phyloP scores from a whole-genome alignment of 2,113 vertebrate genomes.

The Geococcyx californianus region DNA sequence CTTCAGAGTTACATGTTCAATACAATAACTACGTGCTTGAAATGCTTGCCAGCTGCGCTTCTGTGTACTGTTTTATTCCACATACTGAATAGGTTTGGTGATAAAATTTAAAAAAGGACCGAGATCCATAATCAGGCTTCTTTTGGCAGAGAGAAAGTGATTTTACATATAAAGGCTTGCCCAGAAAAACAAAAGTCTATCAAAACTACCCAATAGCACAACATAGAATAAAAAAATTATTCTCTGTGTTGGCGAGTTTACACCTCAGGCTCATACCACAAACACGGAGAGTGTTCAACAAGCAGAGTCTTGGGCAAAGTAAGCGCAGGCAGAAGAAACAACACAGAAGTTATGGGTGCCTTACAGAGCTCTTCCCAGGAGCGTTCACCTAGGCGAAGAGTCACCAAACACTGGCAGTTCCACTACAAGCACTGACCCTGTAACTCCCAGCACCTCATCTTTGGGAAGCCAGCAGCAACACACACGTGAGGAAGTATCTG shows the following conservation, averaged over 20 bases:
- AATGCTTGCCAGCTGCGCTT: background rate
- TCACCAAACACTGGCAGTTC: accelerated
- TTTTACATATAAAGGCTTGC: background rate
- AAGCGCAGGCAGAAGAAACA: background rate
- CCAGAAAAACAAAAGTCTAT: background rate
- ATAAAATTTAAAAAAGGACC: background rate
- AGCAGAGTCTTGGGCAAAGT: background rate
- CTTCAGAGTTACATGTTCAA: background rate
- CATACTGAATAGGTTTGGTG: background rate
- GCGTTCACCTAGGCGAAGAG: background rate
- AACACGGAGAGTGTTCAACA: background rate
- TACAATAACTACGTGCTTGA: background rate
- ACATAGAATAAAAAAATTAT: background rate
- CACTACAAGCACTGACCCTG: background rate
- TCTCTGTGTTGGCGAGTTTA: background rate
- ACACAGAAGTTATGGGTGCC: background rate
- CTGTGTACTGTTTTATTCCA: background rate
- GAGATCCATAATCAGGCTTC: background rate
- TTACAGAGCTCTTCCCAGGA: background rate
- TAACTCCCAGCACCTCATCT: background rate
- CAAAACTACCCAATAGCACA: background rate
- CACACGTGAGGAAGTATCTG: accelerated
- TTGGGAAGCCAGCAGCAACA: background rate
- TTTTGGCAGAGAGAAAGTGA: background rate
- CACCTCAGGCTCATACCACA: background rate